Evolutionary conservation across 2,797 vertebrate genomes (phyloP), one percentile per base, ranked within the genome.

Genomic region (Rhinichthys osculus): DNA sequence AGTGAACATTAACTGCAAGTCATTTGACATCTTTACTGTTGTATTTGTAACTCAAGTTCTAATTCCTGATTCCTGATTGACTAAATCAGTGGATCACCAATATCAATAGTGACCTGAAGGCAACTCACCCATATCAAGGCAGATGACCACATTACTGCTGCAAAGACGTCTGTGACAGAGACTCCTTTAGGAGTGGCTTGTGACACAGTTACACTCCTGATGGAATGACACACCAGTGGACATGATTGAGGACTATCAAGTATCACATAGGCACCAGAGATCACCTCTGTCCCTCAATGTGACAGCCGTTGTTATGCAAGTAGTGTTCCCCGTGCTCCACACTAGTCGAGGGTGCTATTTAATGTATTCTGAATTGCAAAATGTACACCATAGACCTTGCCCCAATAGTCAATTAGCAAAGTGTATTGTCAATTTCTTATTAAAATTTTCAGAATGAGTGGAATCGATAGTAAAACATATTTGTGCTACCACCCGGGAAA

Each of bases 41-140:
- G 27, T 33, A 35, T 69, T 78, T 19, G 3, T 42, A 57, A 59
- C 10, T 77, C 47, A 33, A 52, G 72, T 54, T 21, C 11, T 2
- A 76, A 62, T 64, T 44, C 38, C 0, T 42, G 16, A 38, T 5
- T 67, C n/a, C 77, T 79, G n/a, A 27, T 17, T 6, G 11, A 57
- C 7, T 27, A 62, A 62, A 8, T 57, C 59, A 50, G 62, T 67
- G 73, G 33, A 21, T 69, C 44, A 69, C 62, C 30, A 81, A 42
- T 62, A 62, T 80, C n/a, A 23, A 67, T 33, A 67, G 19, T 30
- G 59, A 47, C 78, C 30, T 2, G 27, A 47, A 67, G 10, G 42
- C 27, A 80, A 81, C 79, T 81, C 79, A 81, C 79, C 79, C 79
- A 81, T 44, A 69, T 17, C 44, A 50, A 81, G 44, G 64, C 21